Evolutionary conservation across 2,888 invertebrate species (phyloP).

Genomic region (Amphipyra tragopoginis): DNA sequence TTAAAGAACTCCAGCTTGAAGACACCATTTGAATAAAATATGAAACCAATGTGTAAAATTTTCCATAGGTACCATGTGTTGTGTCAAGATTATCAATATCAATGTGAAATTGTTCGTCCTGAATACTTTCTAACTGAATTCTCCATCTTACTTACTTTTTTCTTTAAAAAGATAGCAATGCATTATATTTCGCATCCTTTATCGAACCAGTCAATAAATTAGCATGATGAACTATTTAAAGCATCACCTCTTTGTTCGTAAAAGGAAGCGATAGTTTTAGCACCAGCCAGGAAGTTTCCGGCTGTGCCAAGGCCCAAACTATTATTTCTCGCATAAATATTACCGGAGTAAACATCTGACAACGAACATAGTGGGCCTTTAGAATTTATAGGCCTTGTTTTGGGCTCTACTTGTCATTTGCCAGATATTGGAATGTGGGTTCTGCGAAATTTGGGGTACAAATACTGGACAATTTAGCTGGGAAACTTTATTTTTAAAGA

Average conservation of each 20-base stretch:
- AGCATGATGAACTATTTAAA: constrained; percentile 2
- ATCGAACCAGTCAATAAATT: constrained; percentile 4
- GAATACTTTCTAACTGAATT: neutral
- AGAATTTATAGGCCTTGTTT: neutral
- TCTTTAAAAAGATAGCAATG: neutral
- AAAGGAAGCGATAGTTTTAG: constrained; percentile 36
- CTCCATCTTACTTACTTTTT: too few relatives aligned
- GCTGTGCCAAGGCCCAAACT: constrained; percentile 28
- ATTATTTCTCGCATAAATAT: constrained; percentile 30
- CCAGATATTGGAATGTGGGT: neutral
- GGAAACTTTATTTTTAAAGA: too few relatives aligned
- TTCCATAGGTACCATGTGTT: too few relatives aligned
- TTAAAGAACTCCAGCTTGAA: too few relatives aligned
- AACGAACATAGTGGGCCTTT: neutral
- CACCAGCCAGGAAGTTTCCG: constrained; percentile 22
- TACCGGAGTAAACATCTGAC: constrained; percentile 5
- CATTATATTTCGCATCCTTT: neutral
- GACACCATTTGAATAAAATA: too few relatives aligned
- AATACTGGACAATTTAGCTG: too few relatives aligned
- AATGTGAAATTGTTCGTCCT: neutral
- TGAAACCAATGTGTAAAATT: too few relatives aligned
- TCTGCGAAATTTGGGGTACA: neutral
- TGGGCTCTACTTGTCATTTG: neutral
- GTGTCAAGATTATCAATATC: too few relatives aligned
- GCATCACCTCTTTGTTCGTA: constrained; percentile 24